Evolutionary conservation across 2,888 invertebrate species (phyloP), one percentile per base, ranked within the genome.

Genomic region (Elmis aenea): DNA sequence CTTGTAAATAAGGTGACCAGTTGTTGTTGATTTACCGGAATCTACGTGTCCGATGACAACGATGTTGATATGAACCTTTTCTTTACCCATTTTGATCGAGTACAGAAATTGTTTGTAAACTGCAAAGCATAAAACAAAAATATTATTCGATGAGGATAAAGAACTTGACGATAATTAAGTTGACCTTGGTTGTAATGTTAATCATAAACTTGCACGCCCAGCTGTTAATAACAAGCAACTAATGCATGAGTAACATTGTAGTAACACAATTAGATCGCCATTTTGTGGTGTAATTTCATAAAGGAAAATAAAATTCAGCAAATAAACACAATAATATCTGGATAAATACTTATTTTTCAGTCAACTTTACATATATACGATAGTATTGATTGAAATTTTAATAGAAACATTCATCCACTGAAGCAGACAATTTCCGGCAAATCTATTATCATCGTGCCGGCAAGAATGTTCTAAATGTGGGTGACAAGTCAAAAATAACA

Each of bases 21-120:
- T 94, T 67, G 93, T 94, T 57, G 96, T 87, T 62, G 96, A 96
- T 80, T 97, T 96, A 72, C 96, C 96, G 66, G 96, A 96, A 81
- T 97, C 96, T 80, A 96, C 96, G 81, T 96, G 96, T 75, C 96
- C 96, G 71, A 96, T 97, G 71, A 96, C 96, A 74, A 96, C 96
- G 70, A 96, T 95, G 83, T 96, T 96, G 74, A 96, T 95, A 75
- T 96, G 95, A 75, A 80, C 76, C 85, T 96, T 96, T 79, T 96
- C 95, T 77, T 95, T 94, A 66, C 87, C 91, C 94, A 95, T 95
- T 70, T 81, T 87, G 26, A 23, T 15, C 20, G 13, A 15, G 14
- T 16, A 11, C 13, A 14, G 16, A 9, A 24, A 10, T 3, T 10
- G 25, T 24, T 24, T 11, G 12, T 24, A n/a, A 24, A 24, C 12